Base-by-base conservation (phyloP, 1,140 invertebrate species). In the Chlorops oryzae region DNA sequence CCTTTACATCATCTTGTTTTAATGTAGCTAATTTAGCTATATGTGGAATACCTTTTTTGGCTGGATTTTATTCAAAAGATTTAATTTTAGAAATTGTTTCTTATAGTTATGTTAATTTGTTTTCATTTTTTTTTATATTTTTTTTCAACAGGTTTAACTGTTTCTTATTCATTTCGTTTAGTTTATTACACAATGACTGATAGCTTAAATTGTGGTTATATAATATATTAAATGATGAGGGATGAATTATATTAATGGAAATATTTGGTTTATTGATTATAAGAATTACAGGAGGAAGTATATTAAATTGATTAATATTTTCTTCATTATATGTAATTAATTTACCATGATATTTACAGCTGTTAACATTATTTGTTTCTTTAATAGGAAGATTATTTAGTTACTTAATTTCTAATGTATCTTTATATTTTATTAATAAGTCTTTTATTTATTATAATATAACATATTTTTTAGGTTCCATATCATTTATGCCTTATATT, bases 41-140 rank as follows among this genome's bases (percentile, higher is more conserved):
- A 60, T 32, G 59, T 48, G 59, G 58, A 69, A 83, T 79, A 78
- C 80, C 78, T 18, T n/a, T n/a, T n/a, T n/a, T n/a, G n/a, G n/a
- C n/a, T n/a, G n/a, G n/a, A n/a, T n/a, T n/a, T n/a, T n/a, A n/a
- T n/a, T n/a, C n/a, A n/a, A n/a, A n/a, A n/a, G n/a, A n/a, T n/a
- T n/a, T n/a, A n/a, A n/a, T n/a, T n/a, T n/a, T n/a, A n/a, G n/a
- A n/a, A n/a, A n/a, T n/a, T n/a, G n/a, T n/a, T n/a, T n/a, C n/a
- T n/a, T 81, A 80, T 80, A 62, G 50, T 51, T 70, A 63, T 65
- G 62, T 76, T 59, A 77, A 77, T 77, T 54, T 74, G 39, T 69
- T 74, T 61, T 67, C 74, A 55, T 75, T 76, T 64, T 61, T 74
- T 54, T 61, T 80, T 50, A 73, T 74, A 73, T 74, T 76, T 74